Base-by-base conservation (phyloP, 1,140 invertebrate genomes). In the Drosophila pseudoananassae region DNA sequence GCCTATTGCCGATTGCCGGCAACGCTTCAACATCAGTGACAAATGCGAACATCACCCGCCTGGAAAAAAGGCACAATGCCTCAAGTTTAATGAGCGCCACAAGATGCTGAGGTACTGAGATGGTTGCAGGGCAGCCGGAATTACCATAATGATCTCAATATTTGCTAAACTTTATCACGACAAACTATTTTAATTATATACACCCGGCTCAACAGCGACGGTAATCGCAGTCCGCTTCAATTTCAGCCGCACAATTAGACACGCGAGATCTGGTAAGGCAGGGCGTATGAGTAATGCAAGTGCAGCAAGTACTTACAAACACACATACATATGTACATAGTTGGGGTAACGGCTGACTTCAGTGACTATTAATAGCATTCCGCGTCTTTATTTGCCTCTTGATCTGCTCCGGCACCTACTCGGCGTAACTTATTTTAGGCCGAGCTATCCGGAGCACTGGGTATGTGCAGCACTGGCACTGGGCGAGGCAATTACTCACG, bases 111-210 rank as follows among this genome's bases (percentile, higher is more conserved):
- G 12, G n/a, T 17, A 23, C 59, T 20, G 45, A 7, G 49, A 65
- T 56, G 53, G 76, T 69, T 71, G 43, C 65, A 76, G 63, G 73
- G 78, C 79, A 70, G 38, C 40, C 43, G 17, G 75, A 74, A 88
- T 88, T 88, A 88, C 75, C 83, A 88, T 88, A 88, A 88, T 88
- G 83, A 88, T 88, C 83, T 88, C 83, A 88, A 88, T 88, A 88
- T 88, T 88, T 88, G 76, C 72, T 79, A 83, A 73, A 69, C 84
- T 88, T 82, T 88, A 88, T 88, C 83, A 88, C 83, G 83, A 88
- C 64, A 55, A 53, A 79, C 38, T 60, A 83, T 88, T 43, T 88
- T 88, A 88, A 88, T 88, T 88, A 78, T 76, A 81, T 61, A 84
- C 70, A 65, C 76, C 54, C 60, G 36, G 43, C 43, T 15, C 43